These are phyloP conservation scores for Aleiodes testaceus DNA, from an alignment of 2,888 invertebrate genomes.

Conservation along the genomic window DNA sequence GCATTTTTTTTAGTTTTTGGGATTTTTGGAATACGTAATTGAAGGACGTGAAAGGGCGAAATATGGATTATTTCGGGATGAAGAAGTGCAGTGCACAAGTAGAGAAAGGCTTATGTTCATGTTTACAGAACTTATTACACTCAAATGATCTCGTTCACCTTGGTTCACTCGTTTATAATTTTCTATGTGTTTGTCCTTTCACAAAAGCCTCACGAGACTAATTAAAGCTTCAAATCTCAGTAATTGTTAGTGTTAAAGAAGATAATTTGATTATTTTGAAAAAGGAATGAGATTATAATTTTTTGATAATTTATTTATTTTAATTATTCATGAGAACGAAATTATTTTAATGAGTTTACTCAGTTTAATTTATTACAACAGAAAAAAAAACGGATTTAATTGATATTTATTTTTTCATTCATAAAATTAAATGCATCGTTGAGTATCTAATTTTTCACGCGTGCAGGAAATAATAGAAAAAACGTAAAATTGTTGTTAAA, in stretches of 20 bases:
- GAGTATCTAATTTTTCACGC: constrained; percentile 15
- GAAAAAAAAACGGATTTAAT: too few relatives aligned
- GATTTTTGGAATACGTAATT: constrained; percentile 36
- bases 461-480: constrained; percentile 28
- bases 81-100: constrained; percentile 2
- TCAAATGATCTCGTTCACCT: constrained; percentile 57
- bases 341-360: too few relatives aligned
- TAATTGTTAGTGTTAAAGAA: not conserved
- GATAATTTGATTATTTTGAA: too few relatives aligned
- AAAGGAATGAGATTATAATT: too few relatives aligned
- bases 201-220: not conserved
- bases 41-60: constrained; percentile 37
- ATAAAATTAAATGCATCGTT: constrained; percentile 13
- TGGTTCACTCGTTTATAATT: constrained; percentile 46
- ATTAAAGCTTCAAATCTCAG: not conserved
- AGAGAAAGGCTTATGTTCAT: constrained; percentile 17
- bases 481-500: not conserved
- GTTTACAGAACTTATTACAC: not conserved
- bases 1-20: not conserved
- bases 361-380: too few relatives aligned
- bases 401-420: not conserved
- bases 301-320: too few relatives aligned
- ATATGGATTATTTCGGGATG: constrained; percentile 22
- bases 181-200: constrained; percentile 33
- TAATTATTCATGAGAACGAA: too few relatives aligned